Conservation (phyloP, 2,113 vertebrate genomes). For the Tauraco erythrolophus region DNA sequence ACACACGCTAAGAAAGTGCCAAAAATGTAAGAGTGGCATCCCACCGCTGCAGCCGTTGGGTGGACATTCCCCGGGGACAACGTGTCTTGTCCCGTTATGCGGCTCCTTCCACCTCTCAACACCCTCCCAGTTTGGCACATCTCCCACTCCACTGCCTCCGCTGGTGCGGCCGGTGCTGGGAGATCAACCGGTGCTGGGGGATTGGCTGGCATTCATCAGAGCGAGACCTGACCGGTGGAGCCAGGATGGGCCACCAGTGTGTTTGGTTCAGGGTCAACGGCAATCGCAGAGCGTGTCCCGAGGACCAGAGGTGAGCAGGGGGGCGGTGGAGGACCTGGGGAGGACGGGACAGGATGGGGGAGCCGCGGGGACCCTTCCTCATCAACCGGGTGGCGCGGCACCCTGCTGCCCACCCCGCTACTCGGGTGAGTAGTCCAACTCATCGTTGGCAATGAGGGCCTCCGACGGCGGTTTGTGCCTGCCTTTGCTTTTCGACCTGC, state of each 20-base stretch:
- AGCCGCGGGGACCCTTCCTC: constrained; percentile 52
- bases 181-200: neutral
- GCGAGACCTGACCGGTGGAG: neutral
- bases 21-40: neutral
- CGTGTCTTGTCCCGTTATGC: neutral
- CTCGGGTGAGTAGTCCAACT: constrained; percentile 85
- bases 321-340: neutral
- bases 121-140: constrained; percentile 12
- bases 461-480: constrained; percentile 83
- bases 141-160: neutral
- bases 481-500: constrained; percentile 86
- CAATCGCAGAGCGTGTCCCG: neutral
- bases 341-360: constrained; percentile 40
- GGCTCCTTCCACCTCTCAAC: neutral
- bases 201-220: neutral
- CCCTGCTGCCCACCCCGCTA: constrained; percentile 27
- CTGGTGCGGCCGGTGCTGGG: neutral
- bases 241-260: neutral
- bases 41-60: fast-evolving
- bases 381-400: neutral
- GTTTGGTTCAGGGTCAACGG: neutral
- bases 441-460: constrained; percentile 86
- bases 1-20: neutral
- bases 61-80: neutral
- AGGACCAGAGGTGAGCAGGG: constrained; percentile 51